Conservation (phyloP, 2,888 invertebrate genomes). For the Creontiades dilutus region DNA sequence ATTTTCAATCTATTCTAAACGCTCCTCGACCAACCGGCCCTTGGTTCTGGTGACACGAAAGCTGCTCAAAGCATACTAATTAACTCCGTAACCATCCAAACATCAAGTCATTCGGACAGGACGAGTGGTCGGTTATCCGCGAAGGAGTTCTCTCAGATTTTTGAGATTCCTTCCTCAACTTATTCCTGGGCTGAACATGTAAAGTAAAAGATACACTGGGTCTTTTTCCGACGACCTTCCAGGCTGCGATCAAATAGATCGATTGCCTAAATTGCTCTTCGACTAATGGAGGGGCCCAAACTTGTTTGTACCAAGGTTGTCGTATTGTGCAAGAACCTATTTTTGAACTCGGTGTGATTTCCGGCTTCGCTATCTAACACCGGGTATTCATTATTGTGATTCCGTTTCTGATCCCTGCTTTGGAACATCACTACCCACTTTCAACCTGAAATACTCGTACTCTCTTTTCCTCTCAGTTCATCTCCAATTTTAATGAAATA, state of each 20-base stretch:
- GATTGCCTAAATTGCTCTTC: constrained; percentile 23
- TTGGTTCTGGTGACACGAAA: not conserved
- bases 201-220: not conserved
- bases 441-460: too few species aligned
- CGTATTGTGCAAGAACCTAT: constrained; percentile 30
- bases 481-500: too few species aligned
- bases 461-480: too few species aligned
- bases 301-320: constrained; percentile 17
- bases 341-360: not conserved
- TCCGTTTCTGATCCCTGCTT: not conserved
- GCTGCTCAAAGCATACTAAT: not conserved
- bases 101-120: not conserved
- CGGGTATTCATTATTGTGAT: not conserved
- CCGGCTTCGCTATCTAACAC: constrained; percentile 21
- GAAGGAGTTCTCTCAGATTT: not conserved
- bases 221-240: not conserved
- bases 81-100: not conserved
- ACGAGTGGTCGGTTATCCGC: not conserved
- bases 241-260: not conserved
- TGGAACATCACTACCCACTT: too few species aligned
- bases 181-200: not conserved
- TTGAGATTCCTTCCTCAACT: not conserved
- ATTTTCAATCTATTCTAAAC: not conserved
- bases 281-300: not conserved
- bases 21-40: not conserved